Conservation (phyloP, 2,113 vertebrate genomes). For the Pycnonotus jocosus region DNA sequence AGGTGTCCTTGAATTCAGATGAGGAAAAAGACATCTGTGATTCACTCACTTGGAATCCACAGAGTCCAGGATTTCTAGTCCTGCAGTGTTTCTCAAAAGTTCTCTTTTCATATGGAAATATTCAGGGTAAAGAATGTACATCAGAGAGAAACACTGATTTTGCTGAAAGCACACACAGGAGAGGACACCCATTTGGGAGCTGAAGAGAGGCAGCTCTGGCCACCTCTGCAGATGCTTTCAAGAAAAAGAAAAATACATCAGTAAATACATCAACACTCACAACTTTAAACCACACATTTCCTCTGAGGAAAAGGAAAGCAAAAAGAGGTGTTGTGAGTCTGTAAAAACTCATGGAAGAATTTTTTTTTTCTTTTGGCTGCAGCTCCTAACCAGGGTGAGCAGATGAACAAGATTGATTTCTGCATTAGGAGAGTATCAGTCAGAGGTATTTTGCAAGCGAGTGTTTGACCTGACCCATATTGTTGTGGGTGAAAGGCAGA, state of each 20-base stretch:
- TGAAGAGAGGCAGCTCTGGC: not conserved
- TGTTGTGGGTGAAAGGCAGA: not conserved
- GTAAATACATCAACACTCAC: not conserved
- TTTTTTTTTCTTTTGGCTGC: not conserved
- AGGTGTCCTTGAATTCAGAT: not conserved
- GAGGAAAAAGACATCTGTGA: not conserved
- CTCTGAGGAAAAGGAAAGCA: not conserved
- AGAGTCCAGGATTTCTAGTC: not conserved
- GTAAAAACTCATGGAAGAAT: not conserved
- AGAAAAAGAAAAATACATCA: not conserved
- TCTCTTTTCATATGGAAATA: slow-evolving; percentile 36
- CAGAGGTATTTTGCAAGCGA: not conserved
- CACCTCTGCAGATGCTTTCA: not conserved
- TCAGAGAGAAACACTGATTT: not conserved
- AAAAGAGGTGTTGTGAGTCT: not conserved
- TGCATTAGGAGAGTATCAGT: not conserved
- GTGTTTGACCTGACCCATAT: not conserved
- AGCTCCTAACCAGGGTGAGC: not conserved
- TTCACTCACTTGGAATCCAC: not conserved
- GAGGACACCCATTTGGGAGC: not conserved
- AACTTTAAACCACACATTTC: not conserved
- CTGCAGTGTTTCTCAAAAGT: not conserved
- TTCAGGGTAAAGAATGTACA: not conserved
- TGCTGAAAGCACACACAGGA: not conserved
- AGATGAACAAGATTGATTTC: not conserved